Base-by-base conservation (phyloP, 2,888 invertebrate genomes). In the Tenthredo livida region DNA sequence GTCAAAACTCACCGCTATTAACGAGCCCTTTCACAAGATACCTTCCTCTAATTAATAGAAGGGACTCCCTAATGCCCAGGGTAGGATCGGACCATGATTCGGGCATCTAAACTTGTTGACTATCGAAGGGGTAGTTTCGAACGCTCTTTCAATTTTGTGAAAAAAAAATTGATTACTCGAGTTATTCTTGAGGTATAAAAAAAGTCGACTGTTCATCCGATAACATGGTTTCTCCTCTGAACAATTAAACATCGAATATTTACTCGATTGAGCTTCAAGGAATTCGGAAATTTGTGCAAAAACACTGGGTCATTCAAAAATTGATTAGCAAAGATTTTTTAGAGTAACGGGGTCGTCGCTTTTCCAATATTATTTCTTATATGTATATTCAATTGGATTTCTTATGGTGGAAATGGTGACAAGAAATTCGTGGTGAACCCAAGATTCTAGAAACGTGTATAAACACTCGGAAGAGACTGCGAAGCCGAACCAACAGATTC, bases 11-110 rank as follows among this genome's bases (percentile, higher is more conserved):
- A 6, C 29, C n/a, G 33, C 77, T 29, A 77, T 77, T 33, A 54
- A 54, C 77, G 33, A 33, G 33, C n/a, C 77, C 33, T 33, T 77
- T 54, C 54, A 33, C 54, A 77, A 77, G 73, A 21, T 43, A 43
- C 17, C 77, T 54, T 40, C 9, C n/a, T 17, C 40, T 77, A 77
- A 77, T 77, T 77, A 33, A 77, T 54, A 17, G 54, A 21, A 15
- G 54, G 77, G 6, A 29, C 25, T 29, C n/a, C 29, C 54, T 29
- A 29, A 77, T 54, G 1, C 25, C 50, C 54, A 40, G 54, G 77
- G 17, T 33, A 77, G 54, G 54, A 17, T 54, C 73, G n/a, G 33
- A 33, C n/a, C 77, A 33, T 29, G 50, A 77, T 77, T 33, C n/a
- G 17, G 54, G 2, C 7, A n/a, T n/a, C n/a, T 17, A n/a, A n/a